These are phyloP conservation scores for Halocynthia roretzi DNA, from an alignment of 23 tunicate species.

Conservation along the genomic window DNA sequence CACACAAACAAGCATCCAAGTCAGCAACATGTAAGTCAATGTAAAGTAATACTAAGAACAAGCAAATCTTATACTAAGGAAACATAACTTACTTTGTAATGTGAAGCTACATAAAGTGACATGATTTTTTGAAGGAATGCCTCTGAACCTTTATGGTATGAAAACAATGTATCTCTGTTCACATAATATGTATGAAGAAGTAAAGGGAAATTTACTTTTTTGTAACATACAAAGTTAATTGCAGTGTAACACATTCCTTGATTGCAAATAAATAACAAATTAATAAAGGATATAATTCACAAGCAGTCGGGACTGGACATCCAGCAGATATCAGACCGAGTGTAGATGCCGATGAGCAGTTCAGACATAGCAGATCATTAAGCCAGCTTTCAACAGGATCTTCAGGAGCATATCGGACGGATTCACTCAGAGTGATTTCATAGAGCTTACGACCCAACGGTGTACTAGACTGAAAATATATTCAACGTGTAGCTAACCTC, in stretches of 20 bases:
- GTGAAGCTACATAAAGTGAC: slow-evolving; percentile 93
- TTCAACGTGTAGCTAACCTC: too few relatives aligned
- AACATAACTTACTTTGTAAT: slow-evolving; percentile 68
- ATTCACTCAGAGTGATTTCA: slow-evolving; percentile 83
- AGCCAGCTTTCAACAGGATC: slow-evolving; percentile 95
- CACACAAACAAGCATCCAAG: too few relatives aligned
- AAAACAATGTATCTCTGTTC: slow-evolving; percentile 89
- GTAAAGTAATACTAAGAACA: neutral
- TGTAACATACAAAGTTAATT: neutral
- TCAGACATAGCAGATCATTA: slow-evolving; percentile 79
- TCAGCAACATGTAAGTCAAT: neutral
- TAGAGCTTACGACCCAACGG: slow-evolving; percentile 67
- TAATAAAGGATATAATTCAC: slow-evolving; percentile 82
- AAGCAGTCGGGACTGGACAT: slow-evolving; percentile 46
- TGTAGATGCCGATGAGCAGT: slow-evolving; percentile 54
- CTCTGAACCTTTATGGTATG: slow-evolving; percentile 89
- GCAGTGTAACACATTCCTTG: neutral
- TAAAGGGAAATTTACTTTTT: neutral
- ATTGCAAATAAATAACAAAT: neutral
- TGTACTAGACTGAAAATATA: slow-evolving; percentile 19
- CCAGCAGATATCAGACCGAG: slow-evolving; percentile 25
- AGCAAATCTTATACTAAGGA: neutral
- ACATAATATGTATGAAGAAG: slow-evolving; percentile 64
- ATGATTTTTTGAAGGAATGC: slow-evolving; percentile 74
- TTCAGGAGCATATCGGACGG: slow-evolving; percentile 87